Evolutionary conservation across 1,140 invertebrate genomes (phyloP).

Genomic region (Drosophila asahinai): DNA sequence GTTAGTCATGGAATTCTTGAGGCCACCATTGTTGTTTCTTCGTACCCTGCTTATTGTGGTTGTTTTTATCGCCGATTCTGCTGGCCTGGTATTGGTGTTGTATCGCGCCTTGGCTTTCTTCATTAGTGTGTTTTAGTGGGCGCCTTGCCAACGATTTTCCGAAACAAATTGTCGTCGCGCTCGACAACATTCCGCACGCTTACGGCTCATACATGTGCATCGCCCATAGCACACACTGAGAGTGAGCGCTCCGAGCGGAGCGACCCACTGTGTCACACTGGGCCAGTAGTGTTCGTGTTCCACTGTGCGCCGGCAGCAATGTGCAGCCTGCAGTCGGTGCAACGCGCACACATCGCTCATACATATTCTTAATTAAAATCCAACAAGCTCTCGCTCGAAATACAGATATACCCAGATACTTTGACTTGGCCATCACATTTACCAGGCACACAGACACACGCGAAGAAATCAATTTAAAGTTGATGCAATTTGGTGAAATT

Average conservation of each 20-base stretch:
- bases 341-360: conserved; percentile 41
- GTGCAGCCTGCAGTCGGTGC: conserved; percentile 25
- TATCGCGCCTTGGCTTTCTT: conserved; percentile 57
- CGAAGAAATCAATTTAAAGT: neutral
- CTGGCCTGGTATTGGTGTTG: conserved; percentile 26
- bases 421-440: conserved; percentile 68
- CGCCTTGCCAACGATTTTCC: conserved; percentile 83
- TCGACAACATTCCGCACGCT: conserved; percentile 84
- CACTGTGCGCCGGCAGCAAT: conserved; percentile 46
- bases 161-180: conserved; percentile 84
- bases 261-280: conserved; percentile 68
- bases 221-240: neutral
- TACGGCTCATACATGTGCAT: conserved; percentile 54
- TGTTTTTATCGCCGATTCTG: conserved; percentile 27
- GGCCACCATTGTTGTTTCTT: conserved; percentile 25
- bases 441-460: conserved; percentile 4
- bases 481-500: too few species aligned
- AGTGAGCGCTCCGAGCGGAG: neutral
- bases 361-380: conserved; percentile 77
- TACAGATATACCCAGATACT: conserved; percentile 47
- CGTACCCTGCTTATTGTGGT: conserved; percentile 45
- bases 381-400: conserved; percentile 35
- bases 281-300: conserved; percentile 47
- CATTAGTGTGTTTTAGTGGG: conserved; percentile 79
- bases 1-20: conserved; percentile 63